These are phyloP conservation scores for Erinaceus europaeus DNA, from an alignment of 2,113 vertebrate genomes.

Conservation along the genomic window DNA sequence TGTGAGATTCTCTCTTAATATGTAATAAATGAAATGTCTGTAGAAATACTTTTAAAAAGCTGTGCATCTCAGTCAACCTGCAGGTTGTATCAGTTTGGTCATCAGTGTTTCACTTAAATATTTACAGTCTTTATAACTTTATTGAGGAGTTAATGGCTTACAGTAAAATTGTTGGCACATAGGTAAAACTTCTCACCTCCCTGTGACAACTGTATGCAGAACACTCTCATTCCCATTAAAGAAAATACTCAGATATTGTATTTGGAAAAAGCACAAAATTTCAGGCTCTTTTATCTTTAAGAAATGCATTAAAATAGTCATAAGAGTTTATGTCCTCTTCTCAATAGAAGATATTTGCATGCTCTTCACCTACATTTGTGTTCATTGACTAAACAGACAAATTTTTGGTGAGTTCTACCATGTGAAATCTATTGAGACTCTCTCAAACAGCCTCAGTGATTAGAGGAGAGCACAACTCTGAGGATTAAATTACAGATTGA, in stretches of 20 bases:
- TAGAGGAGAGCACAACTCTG: not conserved
- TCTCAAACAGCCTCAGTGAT: not conserved
- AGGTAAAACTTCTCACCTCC: no score
- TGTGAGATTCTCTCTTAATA: no score
- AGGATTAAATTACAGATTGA: not conserved
- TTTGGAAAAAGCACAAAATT: not conserved
- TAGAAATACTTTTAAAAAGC: no score
- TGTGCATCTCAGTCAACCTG: not conserved
- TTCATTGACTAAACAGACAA: not conserved
- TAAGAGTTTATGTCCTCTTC: conserved; percentile 23
- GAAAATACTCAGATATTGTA: not conserved
- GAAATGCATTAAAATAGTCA: not conserved
- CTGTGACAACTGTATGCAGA: no score
- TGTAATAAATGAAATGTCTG: no score
- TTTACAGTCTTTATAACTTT: no score
- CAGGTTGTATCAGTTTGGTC: conserved; percentile 22
- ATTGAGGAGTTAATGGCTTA: no score
- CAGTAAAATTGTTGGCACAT: no score
- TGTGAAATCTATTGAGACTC: not conserved
- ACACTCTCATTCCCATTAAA: no score
- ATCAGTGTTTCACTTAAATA: conserved; percentile 6
- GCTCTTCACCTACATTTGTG: conserved; percentile 6
- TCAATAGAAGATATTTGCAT: conserved; percentile 1
- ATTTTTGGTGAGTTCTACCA: not conserved
- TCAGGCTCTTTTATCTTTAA: conserved; percentile 3